phyloP scores from a whole-genome alignment of 2,113 vertebrate species.

The Mormyrus iriodes region DNA sequence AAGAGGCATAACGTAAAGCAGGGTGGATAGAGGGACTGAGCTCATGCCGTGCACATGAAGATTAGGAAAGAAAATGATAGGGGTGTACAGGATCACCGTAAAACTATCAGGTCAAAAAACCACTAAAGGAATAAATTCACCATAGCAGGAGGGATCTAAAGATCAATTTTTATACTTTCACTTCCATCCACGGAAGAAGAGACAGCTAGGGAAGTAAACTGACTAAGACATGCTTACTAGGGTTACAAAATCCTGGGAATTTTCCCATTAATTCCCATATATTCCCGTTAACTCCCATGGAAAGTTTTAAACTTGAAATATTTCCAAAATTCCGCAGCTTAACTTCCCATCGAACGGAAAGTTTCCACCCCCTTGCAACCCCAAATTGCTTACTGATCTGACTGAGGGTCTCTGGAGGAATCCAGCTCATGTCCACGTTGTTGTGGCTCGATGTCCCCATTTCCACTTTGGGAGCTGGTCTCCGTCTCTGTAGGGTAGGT shows the following conservation, averaged over 20 bases:
- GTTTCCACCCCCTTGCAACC: background rate
- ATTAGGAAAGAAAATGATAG: background rate
- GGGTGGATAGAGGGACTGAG: background rate
- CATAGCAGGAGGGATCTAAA: background rate
- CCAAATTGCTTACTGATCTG: conserved; percentile 92
- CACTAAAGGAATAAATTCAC: background rate
- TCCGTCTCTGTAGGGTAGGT: conserved; percentile 69
- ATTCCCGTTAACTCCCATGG: background rate
- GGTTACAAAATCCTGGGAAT: too few species aligned
- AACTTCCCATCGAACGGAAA: background rate
- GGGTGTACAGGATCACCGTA: too few species aligned
- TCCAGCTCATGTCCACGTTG: conserved; percentile 97
- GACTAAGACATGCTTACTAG: conserved; percentile 65
- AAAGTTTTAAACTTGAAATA: background rate
- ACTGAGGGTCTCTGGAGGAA: conserved; percentile 94
- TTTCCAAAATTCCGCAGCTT: background rate
- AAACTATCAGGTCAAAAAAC: background rate
- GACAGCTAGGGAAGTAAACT: background rate
- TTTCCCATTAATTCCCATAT: background rate
- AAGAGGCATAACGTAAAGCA: background rate
- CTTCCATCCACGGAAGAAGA: background rate
- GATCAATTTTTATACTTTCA: background rate
- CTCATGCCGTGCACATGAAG: too few species aligned
- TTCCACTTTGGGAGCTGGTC: conserved; percentile 86
- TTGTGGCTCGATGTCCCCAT: conserved; percentile 93